Percentiles rank a stretch among this genome's conserved stretches.
Evolutionary conservation across 2,113 vertebrate species (phyloP).

Genomic region (Thalassoma bifasciatum): DNA sequence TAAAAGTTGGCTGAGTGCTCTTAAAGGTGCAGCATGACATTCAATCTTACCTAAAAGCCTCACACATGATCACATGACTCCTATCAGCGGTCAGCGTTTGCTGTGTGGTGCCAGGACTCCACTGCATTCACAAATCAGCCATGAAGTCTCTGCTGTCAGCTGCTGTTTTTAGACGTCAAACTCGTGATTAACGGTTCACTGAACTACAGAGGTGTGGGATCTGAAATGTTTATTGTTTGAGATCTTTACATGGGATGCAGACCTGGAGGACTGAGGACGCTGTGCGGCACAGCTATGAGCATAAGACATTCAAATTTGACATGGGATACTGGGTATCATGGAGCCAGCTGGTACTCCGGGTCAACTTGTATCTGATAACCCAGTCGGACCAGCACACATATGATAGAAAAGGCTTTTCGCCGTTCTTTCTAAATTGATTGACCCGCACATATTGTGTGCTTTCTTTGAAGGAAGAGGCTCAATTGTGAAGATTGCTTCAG

Average conservation of each 20-base stretch:
- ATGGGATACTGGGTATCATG: slow-evolving; percentile 30
- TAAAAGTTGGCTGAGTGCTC: slow-evolving; percentile 53
- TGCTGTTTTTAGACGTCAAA: slow-evolving; percentile 3
- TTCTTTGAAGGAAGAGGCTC: no score
- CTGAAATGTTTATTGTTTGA: neutral
- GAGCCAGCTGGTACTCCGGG: slow-evolving; percentile 22
- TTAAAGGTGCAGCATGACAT: slow-evolving; percentile 53
- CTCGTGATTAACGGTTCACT: neutral
- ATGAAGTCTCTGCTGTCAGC: slow-evolving; percentile 5
- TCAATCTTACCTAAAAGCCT: slow-evolving; percentile 36
- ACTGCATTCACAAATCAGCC: slow-evolving; percentile 40
- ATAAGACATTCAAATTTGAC: slow-evolving; percentile 29
- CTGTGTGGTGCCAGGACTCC: slow-evolving; percentile 26
- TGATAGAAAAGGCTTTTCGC: no score
- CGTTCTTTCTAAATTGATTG: no score
- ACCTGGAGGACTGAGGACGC: no score
- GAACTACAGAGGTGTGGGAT: neutral
- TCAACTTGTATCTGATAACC: slow-evolving; percentile 40
- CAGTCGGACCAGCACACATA: no score
- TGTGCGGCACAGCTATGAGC: neutral
- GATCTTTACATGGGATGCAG: no score
- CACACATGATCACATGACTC: slow-evolving; percentile 10
- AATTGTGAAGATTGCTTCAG: no score
- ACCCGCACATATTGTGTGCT: no score
- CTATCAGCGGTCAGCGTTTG: neutral